These are phyloP conservation scores for Larimichthys polyactis DNA, from an alignment of 2,113 vertebrate genomes.

Conservation along the genomic window DNA sequence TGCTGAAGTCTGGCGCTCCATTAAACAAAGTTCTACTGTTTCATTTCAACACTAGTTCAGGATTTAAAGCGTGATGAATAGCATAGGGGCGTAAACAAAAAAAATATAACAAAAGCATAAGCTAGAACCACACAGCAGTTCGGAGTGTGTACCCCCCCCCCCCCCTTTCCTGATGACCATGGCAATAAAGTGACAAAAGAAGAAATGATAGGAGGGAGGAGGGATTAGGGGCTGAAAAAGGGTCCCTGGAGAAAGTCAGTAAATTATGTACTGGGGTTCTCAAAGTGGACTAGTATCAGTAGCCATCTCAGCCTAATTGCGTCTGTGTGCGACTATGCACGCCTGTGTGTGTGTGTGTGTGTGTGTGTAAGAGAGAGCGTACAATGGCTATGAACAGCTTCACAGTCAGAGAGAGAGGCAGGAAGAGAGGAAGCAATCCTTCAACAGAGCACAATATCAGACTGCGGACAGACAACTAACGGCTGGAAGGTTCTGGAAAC, in stretches of 20 bases:
- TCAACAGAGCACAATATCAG: constrained; percentile 83
- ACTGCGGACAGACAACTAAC: constrained; percentile 78
- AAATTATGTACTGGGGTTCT: constrained; percentile 81
- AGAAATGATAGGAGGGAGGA: constrained; percentile 69
- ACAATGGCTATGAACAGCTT: constrained; percentile 66
- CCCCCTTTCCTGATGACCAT: constrained; percentile 59
- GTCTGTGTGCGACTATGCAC: constrained; percentile 61
- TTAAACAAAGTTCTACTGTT: constrained; percentile 71
- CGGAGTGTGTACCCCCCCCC: neutral
- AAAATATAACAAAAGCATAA: constrained; percentile 53
- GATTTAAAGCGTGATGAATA: constrained; percentile 64
- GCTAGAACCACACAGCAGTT: constrained; percentile 40
- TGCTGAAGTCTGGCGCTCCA: constrained; percentile 62
- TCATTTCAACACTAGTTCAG: constrained; percentile 61
- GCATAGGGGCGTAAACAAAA: constrained; percentile 33
- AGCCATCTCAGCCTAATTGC: constrained; percentile 77
- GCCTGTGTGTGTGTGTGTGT: constrained; percentile 23
- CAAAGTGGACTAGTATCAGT: constrained; percentile 80
- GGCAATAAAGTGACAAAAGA: constrained; percentile 78
- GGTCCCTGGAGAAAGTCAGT: constrained; percentile 76
- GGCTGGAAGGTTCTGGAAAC: constrained; percentile 81
- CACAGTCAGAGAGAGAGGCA: constrained; percentile 66
- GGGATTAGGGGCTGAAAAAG: constrained; percentile 63
- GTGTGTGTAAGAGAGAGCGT: constrained; percentile 18
- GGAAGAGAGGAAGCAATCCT: constrained; percentile 81